Base-by-base conservation (phyloP, 2,797 vertebrate genomes). In the Diplodus sargus region DNA sequence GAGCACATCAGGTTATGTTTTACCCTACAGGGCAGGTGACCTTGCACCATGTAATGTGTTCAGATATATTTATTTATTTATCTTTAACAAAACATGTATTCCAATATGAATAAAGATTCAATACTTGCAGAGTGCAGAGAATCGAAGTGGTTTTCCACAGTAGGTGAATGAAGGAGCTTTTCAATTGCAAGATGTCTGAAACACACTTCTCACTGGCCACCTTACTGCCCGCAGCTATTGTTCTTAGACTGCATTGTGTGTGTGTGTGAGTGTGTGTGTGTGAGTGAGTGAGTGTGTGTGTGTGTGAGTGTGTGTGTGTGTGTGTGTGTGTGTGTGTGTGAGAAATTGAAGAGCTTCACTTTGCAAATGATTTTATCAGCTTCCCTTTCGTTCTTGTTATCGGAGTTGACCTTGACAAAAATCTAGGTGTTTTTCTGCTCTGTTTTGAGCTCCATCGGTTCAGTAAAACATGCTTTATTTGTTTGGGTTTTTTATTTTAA, bases 361-460 rank as follows among this genome's bases (percentile, higher is more conserved):
- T 85, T 69, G 20, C 68, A 78, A 78, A 87, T 58, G 42, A n/a
- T 78, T 78, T 83, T 66, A 59, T 79, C 76, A 54, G 53, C 73
- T 69, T 69, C 52, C n/a, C 17, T 22, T 12, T 70, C 28, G 39
- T 67, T 20, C 17, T 64, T 48, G 20, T 74, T 82, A 60, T 77
- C 75, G 18, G 22, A 53, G 47, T 59, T 81, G 73, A 87, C 85
- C 85, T 86, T 84, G 75, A 73, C 67, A 58, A 54, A 8, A 49
- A 42, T n/a, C 63, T 53, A 66, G 0, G n/a, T 52, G 20, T 47
- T 78, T 61, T 53, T 47, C 48, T 10, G 22, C 60, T 76, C 16
- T 23, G 18, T 53, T 34, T 60, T 63, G 34, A 78, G 39, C 66
- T 53, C 2, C 15, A 39, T 60, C 22, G 1, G 5, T 74, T 86